Evolutionary conservation across 2,113 vertebrate genomes (phyloP).

Genomic region (Sitta europaea): DNA sequence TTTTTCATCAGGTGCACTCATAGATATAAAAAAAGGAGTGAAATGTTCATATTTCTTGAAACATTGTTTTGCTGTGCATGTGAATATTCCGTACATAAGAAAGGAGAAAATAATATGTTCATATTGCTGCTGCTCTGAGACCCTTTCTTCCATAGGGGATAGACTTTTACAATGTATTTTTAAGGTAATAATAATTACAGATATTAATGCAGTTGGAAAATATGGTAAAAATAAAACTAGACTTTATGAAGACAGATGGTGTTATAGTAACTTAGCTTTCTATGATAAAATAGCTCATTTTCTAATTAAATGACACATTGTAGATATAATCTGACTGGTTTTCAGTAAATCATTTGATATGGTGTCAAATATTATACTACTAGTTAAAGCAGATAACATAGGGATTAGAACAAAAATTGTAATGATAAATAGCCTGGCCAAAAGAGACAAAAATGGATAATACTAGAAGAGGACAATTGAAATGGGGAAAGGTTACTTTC

Average conservation of each 20-base stretch:
- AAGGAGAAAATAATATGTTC: background rate
- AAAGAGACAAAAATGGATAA: background rate
- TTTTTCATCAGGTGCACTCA: background rate
- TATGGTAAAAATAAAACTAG: background rate
- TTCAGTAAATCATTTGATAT: background rate
- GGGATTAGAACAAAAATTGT: background rate
- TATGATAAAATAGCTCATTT: background rate
- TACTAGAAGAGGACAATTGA: background rate
- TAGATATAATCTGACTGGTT: background rate
- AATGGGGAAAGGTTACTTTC: background rate
- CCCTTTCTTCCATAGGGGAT: background rate
- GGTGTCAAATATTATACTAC: background rate
- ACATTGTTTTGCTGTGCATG: background rate
- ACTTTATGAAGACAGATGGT: background rate
- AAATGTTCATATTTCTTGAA: background rate
- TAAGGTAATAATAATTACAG: background rate
- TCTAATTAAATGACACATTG: background rate
- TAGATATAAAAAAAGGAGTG: background rate
- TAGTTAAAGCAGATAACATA: background rate
- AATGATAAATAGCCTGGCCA: background rate
- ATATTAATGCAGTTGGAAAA: background rate
- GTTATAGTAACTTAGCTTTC: background rate
- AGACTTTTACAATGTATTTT: background rate
- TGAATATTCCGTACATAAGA: background rate
- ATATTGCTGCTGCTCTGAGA: background rate